Percentiles rank a stretch among this genome's conserved stretches.
phyloP scores from a whole-genome alignment of 2,113 vertebrate genomes.

The Tichodroma muraria region DNA sequence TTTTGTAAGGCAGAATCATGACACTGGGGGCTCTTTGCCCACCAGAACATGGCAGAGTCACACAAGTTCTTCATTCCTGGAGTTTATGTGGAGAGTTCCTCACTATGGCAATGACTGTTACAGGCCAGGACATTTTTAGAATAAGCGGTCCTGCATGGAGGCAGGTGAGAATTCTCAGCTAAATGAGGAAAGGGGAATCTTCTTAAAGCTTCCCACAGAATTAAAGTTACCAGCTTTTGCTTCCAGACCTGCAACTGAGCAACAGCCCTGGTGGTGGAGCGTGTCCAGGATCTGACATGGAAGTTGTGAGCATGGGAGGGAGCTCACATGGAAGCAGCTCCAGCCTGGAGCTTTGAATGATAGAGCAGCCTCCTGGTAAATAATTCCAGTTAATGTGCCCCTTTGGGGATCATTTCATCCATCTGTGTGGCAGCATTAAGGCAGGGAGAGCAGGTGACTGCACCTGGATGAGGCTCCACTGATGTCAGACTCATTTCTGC shows the following conservation, averaged over 20 bases:
- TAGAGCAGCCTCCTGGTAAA: neutral
- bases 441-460: neutral
- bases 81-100: neutral
- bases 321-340: no score
- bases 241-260: neutral
- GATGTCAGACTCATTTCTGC: neutral
- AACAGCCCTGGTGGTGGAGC: neutral
- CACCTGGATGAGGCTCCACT: neutral
- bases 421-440: neutral
- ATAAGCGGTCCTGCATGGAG: neutral
- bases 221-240: neutral
- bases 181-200: neutral
- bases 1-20: neutral
- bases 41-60: neutral
- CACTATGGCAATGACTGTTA: neutral
- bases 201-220: neutral
- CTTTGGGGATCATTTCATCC: neutral
- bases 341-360: neutral
- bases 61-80: neutral
- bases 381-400: neutral
- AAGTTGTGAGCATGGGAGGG: neutral
- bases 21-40: neutral
- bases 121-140: neutral
- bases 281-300: rapidly evolving
- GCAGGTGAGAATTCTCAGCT: neutral